Percentiles rank a stretch among this genome's conserved stretches.
Evolutionary conservation across 2,797 vertebrate genomes (phyloP).

Genomic region (Leucoraja ocellata): DNA sequence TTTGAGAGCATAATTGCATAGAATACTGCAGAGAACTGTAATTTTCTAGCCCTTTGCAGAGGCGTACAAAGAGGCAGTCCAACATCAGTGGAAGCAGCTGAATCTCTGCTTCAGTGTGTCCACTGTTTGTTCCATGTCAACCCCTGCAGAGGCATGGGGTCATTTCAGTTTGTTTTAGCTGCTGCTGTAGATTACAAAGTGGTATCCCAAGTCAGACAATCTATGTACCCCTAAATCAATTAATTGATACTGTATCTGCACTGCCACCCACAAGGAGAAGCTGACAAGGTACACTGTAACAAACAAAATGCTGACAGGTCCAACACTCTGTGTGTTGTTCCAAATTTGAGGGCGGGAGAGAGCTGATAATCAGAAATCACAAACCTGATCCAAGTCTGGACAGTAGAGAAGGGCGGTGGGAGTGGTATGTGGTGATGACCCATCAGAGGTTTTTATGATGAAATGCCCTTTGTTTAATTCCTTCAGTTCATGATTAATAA

Average conservation of each 20-base stretch:
- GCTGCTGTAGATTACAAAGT: background rate
- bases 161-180: background rate
- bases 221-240: background rate
- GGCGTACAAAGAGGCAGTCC: background rate
- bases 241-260: background rate
- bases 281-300: background rate
- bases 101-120: background rate
- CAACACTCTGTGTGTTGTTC: no score
- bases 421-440: no score
- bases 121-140: background rate
- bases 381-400: no score
- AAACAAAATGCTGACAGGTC: background rate
- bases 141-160: background rate
- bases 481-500: no score
- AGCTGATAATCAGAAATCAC: no score
- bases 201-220: background rate
- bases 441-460: no score
- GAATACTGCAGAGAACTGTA: background rate
- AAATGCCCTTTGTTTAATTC: no score
- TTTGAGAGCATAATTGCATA: conserved; percentile 15
- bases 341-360: no score
- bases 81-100: conserved; percentile 1
- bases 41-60: conserved; percentile 13
- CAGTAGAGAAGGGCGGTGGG: no score
- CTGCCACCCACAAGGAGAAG: background rate